Base-by-base conservation (phyloP, 2,797 vertebrate genomes). In the Lutjanus campechanus region DNA sequence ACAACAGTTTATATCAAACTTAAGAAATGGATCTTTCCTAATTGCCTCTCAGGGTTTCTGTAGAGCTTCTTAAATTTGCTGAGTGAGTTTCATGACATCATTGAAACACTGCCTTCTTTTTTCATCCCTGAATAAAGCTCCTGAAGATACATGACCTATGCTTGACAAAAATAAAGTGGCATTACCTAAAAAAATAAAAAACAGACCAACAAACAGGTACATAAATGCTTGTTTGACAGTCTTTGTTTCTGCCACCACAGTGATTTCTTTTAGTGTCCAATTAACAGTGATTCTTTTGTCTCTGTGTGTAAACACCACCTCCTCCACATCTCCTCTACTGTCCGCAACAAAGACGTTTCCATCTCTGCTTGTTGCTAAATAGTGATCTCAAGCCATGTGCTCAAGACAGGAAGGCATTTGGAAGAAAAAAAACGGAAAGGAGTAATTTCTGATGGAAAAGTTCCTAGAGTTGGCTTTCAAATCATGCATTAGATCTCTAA, bases 321-420 rank as follows among this genome's bases (percentile, higher is more conserved):
- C 47, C 46, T 81, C 50, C 46, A 67, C n/a, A 20, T 40, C 54
- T 72, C 58, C 17, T 71, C 53, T 54, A 65, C 19, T 11, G 46
- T 76, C 50, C n/a, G 20, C 50, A 63, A 50, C 66, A 22, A 46
- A 60, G 25, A 19, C 1, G 7, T 19, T 25, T 49, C 40, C 50
- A 71, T 62, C 76, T 50, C 55, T 29, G 43, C 41, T 46, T 10
- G 62, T 71, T 58, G 68, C 75, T 75, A 58, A 55, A 69, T 13
- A n/a, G 22, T 17, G n/a, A 54, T 36, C 55, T 76, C 67, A 75
- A 70, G 43, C 58, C 11, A 43, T 49, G 44, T 49, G 80, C 59
- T 77, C n/a, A 54, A 72, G 78, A 73, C 72, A 68, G 47, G 59
- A 83, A 89, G 85, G 85, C 89, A 73, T 69, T 68, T 72, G 68